Evolutionary conservation across 2,888 invertebrate genomes (phyloP), one percentile per base, ranked within the genome.

Genomic region (Helicoverpa assulta): DNA sequence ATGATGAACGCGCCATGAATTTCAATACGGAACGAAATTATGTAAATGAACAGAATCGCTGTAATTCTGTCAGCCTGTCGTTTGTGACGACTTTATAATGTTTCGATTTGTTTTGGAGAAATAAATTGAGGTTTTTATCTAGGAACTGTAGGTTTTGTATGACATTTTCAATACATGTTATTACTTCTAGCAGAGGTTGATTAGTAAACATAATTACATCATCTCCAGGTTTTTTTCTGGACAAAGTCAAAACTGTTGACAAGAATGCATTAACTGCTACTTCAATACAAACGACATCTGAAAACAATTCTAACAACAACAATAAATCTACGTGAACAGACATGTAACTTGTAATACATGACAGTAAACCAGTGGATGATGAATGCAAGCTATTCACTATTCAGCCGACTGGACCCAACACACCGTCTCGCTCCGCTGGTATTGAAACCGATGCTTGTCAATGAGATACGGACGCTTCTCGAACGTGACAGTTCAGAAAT

Each of bases 401-500:
- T 56, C 26, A 64, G 50, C 37, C 19, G 33, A 55, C 33, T 8
- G 53, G 61, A 56, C 57, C 52, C 70, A 43, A 69, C 65, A 81
- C 81, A 80, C 78, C 78, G 86, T 81, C 75, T 80, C 87, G 88
- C 78, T 84, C 70, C 70, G 76, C 53, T 82, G 82, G 74, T 80
- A 82, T 82, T 82, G 85, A 86, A 89, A 88, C 80, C 86, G 85
- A 84, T 63, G 62, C 72, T 73, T 61, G 73, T 73, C 73, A 77
- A 67, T 73, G 70, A 73, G 56, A 62, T 56, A 62, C 56, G 37
- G 59, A 68, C 75, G 33, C 40, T 50, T 64, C 65, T 61, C 21
- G 59, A 37, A 56, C 55, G 76, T 76, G 68, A 68, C 61, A 68
- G 40, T 65, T 37, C 18, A 21, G 64, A 21, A 67, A 67, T 43